Evolutionary conservation across 2,888 invertebrate genomes (phyloP).

Genomic region (Clistopyga incitator): DNA sequence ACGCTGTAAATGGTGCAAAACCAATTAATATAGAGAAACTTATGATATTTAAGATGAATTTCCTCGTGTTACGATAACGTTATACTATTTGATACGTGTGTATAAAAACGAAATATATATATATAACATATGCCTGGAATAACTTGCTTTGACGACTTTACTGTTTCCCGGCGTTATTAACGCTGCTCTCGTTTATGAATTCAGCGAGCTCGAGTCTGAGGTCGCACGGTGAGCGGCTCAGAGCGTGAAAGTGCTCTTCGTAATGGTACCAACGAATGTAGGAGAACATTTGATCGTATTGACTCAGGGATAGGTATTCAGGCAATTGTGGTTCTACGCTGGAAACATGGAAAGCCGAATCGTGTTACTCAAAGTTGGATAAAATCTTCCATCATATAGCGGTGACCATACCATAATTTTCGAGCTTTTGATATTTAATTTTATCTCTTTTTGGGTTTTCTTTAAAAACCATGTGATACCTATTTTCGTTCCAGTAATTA

Average conservation of each 20-base stretch:
- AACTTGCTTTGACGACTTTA: slow-evolving; percentile 46
- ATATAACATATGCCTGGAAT: slow-evolving; percentile 18
- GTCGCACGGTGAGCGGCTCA: slow-evolving; percentile 70
- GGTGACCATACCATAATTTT: too few species aligned
- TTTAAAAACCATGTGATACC: slow-evolving; percentile 56
- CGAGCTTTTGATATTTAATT: too few species aligned
- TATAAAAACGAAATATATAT: slow-evolving; percentile 42
- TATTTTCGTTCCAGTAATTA: slow-evolving; percentile 69
- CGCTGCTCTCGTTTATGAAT: slow-evolving; percentile 62
- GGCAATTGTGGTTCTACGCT: slow-evolving; percentile 71
- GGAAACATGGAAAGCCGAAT: slow-evolving; percentile 67
- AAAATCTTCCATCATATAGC: too few species aligned
- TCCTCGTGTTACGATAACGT: slow-evolving; percentile 25
- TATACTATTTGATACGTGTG: slow-evolving; percentile 45
- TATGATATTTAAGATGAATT: slow-evolving; percentile 43
- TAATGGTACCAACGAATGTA: slow-evolving; percentile 77
- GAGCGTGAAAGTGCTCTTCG: slow-evolving; percentile 71
- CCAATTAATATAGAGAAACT: slow-evolving; percentile 28
- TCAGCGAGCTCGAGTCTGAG: slow-evolving; percentile 71
- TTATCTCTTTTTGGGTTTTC: too few species aligned
- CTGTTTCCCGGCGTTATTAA: slow-evolving; percentile 23
- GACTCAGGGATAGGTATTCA: slow-evolving; percentile 71
- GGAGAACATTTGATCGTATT: slow-evolving; percentile 78
- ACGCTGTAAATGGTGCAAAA: slow-evolving; percentile 56
- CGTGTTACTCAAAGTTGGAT: neutral